Percentiles rank a stretch among this genome's conserved stretches.
phyloP scores from a whole-genome alignment of 2,113 vertebrate species.

The Cranoglanis bouderius region DNA sequence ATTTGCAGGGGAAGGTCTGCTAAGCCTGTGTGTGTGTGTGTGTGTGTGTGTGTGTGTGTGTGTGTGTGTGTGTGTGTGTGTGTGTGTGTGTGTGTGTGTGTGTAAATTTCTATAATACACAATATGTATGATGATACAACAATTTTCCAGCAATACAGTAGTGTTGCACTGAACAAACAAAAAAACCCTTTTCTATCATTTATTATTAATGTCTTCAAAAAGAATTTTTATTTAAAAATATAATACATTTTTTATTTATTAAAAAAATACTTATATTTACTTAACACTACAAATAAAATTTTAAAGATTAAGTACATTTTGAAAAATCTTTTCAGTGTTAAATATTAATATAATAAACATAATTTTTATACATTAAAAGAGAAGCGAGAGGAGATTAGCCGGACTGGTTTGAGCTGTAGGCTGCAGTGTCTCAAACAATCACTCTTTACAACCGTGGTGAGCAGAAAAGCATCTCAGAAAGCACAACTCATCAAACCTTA shows the following conservation, averaged over 20 bases:
- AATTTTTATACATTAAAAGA: background rate
- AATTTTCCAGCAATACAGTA: background rate
- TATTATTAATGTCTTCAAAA: background rate
- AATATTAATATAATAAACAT: background rate
- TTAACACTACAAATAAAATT: too few species aligned
- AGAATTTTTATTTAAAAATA: background rate
- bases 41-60: conserved; percentile 24
- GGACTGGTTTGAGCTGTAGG: background rate
- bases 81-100: background rate
- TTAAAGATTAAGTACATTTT: too few species aligned
- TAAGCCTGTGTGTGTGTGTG: conserved; percentile 27
- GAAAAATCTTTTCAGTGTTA: background rate
- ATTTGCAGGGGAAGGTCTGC: conserved; percentile 48
- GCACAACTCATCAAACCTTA: background rate
- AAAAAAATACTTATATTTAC: too few species aligned
- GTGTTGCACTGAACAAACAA: background rate
- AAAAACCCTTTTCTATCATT: background rate
- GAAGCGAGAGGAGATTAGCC: background rate
- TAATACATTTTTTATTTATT: background rate
- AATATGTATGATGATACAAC: background rate
- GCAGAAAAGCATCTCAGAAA: background rate
- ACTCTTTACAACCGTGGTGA: background rate
- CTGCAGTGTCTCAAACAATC: background rate
- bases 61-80: conserved; percentile 9
- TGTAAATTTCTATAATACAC: background rate